Percentiles rank a stretch among this genome's conserved stretches.
phyloP scores from a whole-genome alignment of 2,797 vertebrate species.

The Poliocrania exsul region DNA sequence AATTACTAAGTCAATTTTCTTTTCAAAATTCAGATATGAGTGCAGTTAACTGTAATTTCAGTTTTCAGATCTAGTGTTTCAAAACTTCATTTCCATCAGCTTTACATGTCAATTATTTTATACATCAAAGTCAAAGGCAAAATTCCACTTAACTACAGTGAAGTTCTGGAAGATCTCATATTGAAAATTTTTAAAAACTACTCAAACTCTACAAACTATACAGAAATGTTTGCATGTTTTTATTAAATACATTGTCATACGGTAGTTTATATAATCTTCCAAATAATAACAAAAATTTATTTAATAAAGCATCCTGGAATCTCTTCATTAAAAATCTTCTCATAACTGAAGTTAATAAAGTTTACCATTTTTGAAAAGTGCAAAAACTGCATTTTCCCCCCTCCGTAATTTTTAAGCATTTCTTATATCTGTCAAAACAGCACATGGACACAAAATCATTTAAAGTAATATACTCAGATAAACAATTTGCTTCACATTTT shows the following conservation, averaged over 20 bases:
- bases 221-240: background rate
- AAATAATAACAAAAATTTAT: background rate
- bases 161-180: background rate
- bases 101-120: background rate
- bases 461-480: background rate
- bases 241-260: background rate
- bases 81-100: background rate
- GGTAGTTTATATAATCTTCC: background rate
- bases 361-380: background rate
- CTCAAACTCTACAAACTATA: background rate
- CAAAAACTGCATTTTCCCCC: background rate
- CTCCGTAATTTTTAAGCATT: background rate
- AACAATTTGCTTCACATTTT: background rate
- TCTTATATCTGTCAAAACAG: background rate
- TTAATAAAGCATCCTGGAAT: background rate
- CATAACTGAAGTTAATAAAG: background rate
- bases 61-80: background rate
- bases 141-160: background rate
- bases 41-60: background rate
- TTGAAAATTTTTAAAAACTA: background rate
- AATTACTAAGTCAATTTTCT: background rate
- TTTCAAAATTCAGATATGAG: background rate
- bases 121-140: background rate
- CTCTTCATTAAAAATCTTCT: background rate
- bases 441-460: background rate